Percentiles rank a stretch among this genome's conserved stretches.
phyloP scores from a whole-genome alignment of 2,113 vertebrate species.

The Lepus timidus region DNA sequence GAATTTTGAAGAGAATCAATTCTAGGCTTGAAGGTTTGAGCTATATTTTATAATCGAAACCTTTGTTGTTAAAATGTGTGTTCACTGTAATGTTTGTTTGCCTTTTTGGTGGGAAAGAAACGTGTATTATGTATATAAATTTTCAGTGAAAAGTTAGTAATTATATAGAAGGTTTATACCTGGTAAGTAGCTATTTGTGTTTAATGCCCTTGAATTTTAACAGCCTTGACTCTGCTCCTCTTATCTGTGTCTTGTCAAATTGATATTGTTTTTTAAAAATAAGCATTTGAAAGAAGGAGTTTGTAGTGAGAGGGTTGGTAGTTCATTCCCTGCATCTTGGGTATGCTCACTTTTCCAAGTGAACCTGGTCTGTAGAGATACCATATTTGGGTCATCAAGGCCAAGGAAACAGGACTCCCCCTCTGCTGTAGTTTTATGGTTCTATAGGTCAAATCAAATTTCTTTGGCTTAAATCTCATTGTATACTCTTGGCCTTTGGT shows the following conservation, averaged over 20 bases:
- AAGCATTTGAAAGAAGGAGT: not conserved
- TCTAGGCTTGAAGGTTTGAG: conserved; percentile 45
- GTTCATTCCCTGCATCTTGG: not conserved
- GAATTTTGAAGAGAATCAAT: not conserved
- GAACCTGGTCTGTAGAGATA: not conserved
- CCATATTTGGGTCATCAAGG: not conserved
- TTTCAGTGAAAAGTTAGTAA: conserved; percentile 38
- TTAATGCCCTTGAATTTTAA: not conserved
- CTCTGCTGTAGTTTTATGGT: not conserved
- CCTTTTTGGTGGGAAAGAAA: not conserved
- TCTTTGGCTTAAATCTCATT: conserved; percentile 29
- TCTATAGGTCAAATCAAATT: not conserved
- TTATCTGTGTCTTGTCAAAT: not conserved
- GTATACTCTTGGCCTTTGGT: not conserved
- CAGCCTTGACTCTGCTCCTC: not conserved
- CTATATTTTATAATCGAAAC: not conserved
- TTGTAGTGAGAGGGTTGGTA: not conserved
- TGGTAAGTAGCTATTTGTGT: not conserved
- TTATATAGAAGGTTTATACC: not conserved
- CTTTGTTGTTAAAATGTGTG: not conserved
- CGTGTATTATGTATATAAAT: not conserved
- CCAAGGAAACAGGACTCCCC: not conserved
- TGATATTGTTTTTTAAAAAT: conserved; percentile 52
- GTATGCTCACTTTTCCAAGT: not conserved
- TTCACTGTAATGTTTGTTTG: not conserved